Conservation (phyloP, 2,113 vertebrate species). For the Megalops atlanticus region DNA sequence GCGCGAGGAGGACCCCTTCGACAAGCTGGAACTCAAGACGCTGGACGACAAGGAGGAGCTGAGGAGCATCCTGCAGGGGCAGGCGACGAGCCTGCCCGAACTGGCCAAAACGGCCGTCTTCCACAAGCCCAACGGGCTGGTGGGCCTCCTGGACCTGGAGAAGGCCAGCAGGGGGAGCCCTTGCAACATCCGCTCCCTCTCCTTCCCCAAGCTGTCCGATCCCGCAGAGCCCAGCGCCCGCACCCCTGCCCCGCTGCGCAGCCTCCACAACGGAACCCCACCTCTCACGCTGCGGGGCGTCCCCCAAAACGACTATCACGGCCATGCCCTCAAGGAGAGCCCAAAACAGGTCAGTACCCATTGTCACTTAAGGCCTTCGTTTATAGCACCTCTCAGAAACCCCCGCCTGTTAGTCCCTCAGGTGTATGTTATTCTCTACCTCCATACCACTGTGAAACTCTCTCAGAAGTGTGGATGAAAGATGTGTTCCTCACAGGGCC, state of each 20-base stretch:
- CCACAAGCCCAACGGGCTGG: slow-evolving; percentile 92
- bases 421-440: too few species aligned
- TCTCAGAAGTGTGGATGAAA: too few species aligned
- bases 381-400: too few species aligned
- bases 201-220: slow-evolving; percentile 91
- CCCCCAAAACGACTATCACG: slow-evolving; percentile 32
- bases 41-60: slow-evolving; percentile 92
- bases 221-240: slow-evolving; percentile 46
- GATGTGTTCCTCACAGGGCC: too few species aligned
- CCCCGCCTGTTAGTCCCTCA: too few species aligned
- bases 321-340: slow-evolving; percentile 49
- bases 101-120: slow-evolving; percentile 62
- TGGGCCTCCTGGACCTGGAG: slow-evolving; percentile 83
- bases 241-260: slow-evolving; percentile 51
- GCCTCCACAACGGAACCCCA: slow-evolving; percentile 75
- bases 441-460: too few species aligned
- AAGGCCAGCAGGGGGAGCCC: slow-evolving; percentile 70
- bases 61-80: slow-evolving; percentile 85
- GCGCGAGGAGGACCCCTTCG: slow-evolving; percentile 94
- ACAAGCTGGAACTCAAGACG: slow-evolving; percentile 95
- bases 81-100: slow-evolving; percentile 66
- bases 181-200: slow-evolving; percentile 93
- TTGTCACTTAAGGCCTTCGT: too few species aligned
- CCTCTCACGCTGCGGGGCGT: slow-evolving; percentile 42
- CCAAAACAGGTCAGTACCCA: slow-evolving; percentile 58